Base-by-base conservation (phyloP, 1,140 invertebrate genomes). In the Amphibalanus amphitrite region DNA sequence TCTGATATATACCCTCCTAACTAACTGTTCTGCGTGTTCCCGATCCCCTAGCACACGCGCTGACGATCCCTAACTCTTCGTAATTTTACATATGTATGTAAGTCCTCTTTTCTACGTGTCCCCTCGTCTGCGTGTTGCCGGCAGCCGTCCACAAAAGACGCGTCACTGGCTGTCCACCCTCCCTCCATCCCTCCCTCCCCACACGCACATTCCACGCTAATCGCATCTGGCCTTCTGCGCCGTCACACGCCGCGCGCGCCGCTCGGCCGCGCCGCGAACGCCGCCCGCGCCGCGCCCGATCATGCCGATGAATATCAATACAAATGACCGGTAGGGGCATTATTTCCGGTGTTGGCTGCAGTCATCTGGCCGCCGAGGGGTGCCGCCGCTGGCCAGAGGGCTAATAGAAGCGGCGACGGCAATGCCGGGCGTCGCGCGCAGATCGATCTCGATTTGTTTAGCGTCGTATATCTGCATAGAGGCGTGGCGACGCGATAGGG, bases 291-390 rank as follows among this genome's bases (percentile, higher is more conserved):
- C 13, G 20, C 20, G 47, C 47, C 20, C 47, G 47, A 59, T 59
- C 47, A 59, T 59, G 47, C 47, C 47, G 47, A 59, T 59, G 47
- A 59, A 59, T 59, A 59, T 59, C 47, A 59, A 59, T 59, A 59
- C 47, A 59, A 59, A 59, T 59, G 47, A 59, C 47, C 47, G 47
- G 47, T 23, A 20, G 47, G 47, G 47, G 47, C 47, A 59, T 59
- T 59, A 59, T 59, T 59, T 59, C 47, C 47, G 47, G 47, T 59
- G 47, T 23, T 23, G 47, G 20, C 47, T 20, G 47, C 13, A 8
- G 47, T 59, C 47, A 59, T 59, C 47, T 59, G 47, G 47, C 17
- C 10, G 47, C 10, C 10, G 47, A 59, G 13, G 47, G 20, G 13
- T 23, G 47, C 1, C 1, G 47, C 6, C 10, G 13, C 6, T 20